These are phyloP conservation scores for Perca flavescens DNA, from an alignment of 2,113 vertebrate genomes.

Conservation along the genomic window DNA sequence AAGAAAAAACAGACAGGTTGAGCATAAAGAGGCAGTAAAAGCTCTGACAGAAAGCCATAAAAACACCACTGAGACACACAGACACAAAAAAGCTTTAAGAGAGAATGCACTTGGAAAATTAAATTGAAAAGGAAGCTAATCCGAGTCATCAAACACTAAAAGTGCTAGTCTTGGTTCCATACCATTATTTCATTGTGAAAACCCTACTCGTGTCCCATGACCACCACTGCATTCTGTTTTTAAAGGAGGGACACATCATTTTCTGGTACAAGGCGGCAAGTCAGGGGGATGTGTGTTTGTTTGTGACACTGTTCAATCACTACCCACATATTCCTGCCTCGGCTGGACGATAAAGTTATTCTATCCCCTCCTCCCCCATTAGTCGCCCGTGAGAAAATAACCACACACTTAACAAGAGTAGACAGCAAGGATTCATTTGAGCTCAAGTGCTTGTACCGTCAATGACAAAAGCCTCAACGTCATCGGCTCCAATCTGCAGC, in stretches of 20 bases:
- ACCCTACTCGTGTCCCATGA: neutral
- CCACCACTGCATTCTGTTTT: neutral
- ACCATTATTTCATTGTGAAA: slow-evolving; percentile 4
- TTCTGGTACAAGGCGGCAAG: neutral
- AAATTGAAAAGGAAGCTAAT: slow-evolving; percentile 19
- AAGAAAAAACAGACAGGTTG: slow-evolving; percentile 60
- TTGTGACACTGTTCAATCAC: neutral
- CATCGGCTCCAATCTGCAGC: slow-evolving; percentile 94
- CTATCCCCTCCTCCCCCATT: neutral
- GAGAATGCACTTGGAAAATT: slow-evolving; percentile 2
- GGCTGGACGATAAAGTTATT: too few relatives aligned
- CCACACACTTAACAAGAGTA: neutral
- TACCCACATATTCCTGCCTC: neutral
- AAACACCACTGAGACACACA: neutral
- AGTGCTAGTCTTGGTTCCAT: slow-evolving; percentile 27
- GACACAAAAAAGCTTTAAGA: neutral
- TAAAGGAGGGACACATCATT: neutral
- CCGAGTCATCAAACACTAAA: slow-evolving; percentile 12
- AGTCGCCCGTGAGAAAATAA: neutral
- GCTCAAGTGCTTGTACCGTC: slow-evolving; percentile 86
- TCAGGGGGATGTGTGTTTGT: neutral
- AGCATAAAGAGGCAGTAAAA: slow-evolving; percentile 25
- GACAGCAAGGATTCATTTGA: neutral
- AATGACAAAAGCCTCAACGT: slow-evolving; percentile 98
- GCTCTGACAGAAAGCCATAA: slow-evolving; percentile 27